Evolutionary conservation across 2,888 invertebrate genomes (phyloP).

Genomic region (Anorthoa munda): DNA sequence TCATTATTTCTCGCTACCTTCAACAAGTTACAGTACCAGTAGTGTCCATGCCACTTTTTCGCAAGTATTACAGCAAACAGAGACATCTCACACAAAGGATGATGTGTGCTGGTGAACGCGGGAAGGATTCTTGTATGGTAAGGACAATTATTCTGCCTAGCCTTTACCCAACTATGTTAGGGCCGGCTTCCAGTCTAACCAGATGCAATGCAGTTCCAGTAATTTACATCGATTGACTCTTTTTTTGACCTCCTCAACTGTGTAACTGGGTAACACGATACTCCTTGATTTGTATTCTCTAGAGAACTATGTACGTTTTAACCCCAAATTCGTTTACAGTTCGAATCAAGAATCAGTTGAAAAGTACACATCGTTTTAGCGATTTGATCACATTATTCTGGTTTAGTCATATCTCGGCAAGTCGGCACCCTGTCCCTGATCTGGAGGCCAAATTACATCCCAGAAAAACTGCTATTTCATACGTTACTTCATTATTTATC

Average conservation of each 20-base stretch:
- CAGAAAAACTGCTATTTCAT: not conserved
- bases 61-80: constrained; percentile 42
- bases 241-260: too few species aligned
- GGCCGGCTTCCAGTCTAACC: not conserved
- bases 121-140: constrained; percentile 73
- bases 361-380: not conserved
- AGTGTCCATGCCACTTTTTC: constrained; percentile 54
- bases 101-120: constrained; percentile 73
- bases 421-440: too few species aligned
- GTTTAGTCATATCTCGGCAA: too few species aligned
- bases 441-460: too few species aligned
- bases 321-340: too few species aligned
- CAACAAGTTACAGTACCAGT: constrained; percentile 68
- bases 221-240: too few species aligned
- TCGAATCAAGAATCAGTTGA: not conserved
- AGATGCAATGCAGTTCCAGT: not conserved
- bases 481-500: too few species aligned
- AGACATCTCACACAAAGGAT: constrained; percentile 62
- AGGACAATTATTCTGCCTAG: not conserved
- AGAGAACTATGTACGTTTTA: too few species aligned
- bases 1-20: constrained; percentile 56
- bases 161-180: not conserved
- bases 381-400: too few species aligned
- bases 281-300: too few species aligned
- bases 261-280: too few species aligned